Percentiles rank a stretch among this genome's conserved stretches.
These are phyloP conservation scores for Tetragonisca angustula DNA, from an alignment of 2,888 invertebrate genomes.

Conservation along the genomic window DNA sequence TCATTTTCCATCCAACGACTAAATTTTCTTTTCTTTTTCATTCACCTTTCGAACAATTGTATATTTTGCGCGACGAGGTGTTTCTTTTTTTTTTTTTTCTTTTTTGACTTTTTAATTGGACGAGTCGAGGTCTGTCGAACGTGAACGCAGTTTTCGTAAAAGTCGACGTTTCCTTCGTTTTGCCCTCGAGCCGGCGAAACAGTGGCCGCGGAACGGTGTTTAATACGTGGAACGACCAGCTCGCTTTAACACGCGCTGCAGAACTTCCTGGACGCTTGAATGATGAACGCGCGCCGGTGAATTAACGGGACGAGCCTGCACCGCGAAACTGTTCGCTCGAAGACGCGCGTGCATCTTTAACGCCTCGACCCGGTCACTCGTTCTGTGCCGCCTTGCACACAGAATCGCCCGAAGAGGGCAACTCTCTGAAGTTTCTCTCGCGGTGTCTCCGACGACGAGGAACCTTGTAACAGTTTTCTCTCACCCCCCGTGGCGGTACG, in stretches of 20 bases:
- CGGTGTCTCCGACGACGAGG: not conserved
- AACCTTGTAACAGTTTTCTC: constrained; percentile 47
- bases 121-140: too few species aligned
- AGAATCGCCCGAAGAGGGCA: not conserved
- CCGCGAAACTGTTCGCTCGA: constrained; percentile 1
- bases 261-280: constrained; percentile 18
- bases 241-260: constrained; percentile 31
- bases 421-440: constrained; percentile 6
- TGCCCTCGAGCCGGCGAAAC: not conserved
- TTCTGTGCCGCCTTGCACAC: not conserved
- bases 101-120: too few species aligned
- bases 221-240: constrained; percentile 45
- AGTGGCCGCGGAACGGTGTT: constrained; percentile 28
- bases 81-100: too few species aligned
- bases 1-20: too few species aligned
- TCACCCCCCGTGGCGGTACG: too few species aligned
- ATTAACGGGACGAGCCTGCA: constrained; percentile 19
- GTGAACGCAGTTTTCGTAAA: not conserved
- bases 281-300: constrained; percentile 25
- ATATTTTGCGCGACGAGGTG: too few species aligned
- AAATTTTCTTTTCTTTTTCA: too few species aligned
- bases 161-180: not conserved
- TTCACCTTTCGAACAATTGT: too few species aligned
- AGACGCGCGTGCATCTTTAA: constrained; percentile 43
- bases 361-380: constrained; percentile 16